These are phyloP conservation scores for Smutsia gigantea DNA, from an alignment of 2,797 vertebrate species.

Conservation along the genomic window DNA sequence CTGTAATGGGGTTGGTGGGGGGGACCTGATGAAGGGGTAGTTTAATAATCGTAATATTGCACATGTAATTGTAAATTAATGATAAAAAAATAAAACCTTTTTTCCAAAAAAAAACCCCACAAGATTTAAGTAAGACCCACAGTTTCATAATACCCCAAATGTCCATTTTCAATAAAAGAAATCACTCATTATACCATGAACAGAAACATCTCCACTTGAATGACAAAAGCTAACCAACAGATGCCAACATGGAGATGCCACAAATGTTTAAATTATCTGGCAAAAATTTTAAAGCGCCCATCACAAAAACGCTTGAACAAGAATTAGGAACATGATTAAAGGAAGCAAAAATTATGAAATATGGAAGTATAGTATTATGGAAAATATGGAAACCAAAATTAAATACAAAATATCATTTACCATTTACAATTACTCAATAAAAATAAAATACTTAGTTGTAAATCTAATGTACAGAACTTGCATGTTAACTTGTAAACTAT, in stretches of 20 bases:
- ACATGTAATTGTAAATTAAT: no score
- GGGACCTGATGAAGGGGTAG: no score
- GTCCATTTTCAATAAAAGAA: background rate
- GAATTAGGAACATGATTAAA: background rate
- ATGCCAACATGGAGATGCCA: background rate
- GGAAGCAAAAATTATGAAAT: background rate
- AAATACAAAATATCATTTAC: constrained; percentile 10
- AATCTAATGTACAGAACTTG: background rate
- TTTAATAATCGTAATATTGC: no score
- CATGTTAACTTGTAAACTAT: background rate
- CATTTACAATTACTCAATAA: background rate
- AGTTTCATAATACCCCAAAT: background rate
- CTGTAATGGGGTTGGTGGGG: no score
- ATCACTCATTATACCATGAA: background rate
- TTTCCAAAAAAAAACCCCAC: no score
- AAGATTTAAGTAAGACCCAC: background rate
- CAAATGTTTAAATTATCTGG: constrained; percentile 4
- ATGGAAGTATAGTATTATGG: background rate
- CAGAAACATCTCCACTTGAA: background rate
- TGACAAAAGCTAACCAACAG: background rate
- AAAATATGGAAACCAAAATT: background rate
- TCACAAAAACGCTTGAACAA: background rate
- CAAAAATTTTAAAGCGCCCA: background rate
- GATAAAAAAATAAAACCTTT: no score
- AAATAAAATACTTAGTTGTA: background rate